phyloP scores from a whole-genome alignment of 2,888 invertebrate species.

The Drosophila neonasuta region DNA sequence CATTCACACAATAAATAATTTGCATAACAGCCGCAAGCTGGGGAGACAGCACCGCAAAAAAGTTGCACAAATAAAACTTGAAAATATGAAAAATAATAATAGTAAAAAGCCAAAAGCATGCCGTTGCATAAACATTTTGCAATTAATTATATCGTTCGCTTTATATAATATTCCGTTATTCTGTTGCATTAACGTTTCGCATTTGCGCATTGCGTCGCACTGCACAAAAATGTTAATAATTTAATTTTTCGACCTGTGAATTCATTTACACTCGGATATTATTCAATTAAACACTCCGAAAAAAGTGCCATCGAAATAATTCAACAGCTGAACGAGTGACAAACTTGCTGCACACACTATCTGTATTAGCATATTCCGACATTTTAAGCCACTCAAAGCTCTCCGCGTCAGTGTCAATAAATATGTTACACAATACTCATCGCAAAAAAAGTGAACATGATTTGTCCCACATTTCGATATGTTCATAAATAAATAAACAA shows the following conservation, averaged over 20 bases:
- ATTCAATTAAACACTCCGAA: conserved; percentile 22
- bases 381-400: conserved; percentile 17
- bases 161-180: conserved; percentile 32
- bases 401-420: neutral
- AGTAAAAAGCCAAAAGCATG: conserved; percentile 7
- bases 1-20: conserved; percentile 68
- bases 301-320: conserved; percentile 23
- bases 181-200: conserved; percentile 33
- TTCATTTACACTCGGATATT: conserved; percentile 12
- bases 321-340: conserved; percentile 10
- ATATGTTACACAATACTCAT: neutral
- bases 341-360: neutral
- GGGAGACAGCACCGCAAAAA: neutral
- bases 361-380: conserved; percentile 21
- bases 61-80: neutral
- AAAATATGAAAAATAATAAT: conserved; percentile 13
- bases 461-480: neutral
- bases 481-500: neutral
- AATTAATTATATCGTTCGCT: conserved; percentile 58
- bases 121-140: conserved; percentile 49
- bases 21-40: conserved; percentile 55
- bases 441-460: neutral
- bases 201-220: conserved; percentile 14
- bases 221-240: conserved; percentile 29
- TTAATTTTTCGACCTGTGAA: conserved; percentile 19